These are phyloP conservation scores for mouse (Mus musculus) DNA, from an alignment of 2,113 vertebrate species.

Conservation along the genomic window DNA sequence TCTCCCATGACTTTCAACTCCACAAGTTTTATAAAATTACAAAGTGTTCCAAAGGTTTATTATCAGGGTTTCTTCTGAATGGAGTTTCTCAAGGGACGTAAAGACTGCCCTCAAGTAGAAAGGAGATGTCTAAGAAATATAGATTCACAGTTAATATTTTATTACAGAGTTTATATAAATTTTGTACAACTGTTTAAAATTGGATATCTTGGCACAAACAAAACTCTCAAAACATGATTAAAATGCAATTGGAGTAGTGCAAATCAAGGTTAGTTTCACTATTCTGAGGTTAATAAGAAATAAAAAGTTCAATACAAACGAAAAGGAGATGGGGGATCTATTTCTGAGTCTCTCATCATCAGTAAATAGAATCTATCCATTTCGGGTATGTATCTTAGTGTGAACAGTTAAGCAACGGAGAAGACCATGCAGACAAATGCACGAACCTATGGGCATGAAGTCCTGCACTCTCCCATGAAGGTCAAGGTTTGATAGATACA, in stretches of 20 bases:
- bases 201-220: neutral
- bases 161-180: constrained; percentile 18
- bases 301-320: constrained; percentile 9
- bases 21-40: neutral
- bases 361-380: neutral
- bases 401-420: neutral
- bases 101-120: constrained; percentile 16
- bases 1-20: neutral
- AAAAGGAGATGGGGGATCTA: neutral
- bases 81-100: neutral
- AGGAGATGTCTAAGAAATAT: neutral
- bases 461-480: neutral
- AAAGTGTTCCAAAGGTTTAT: neutral
- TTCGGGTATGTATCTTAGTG: neutral
- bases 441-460: neutral
- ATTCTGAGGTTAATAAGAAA: neutral
- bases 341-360: neutral
- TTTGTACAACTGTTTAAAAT: constrained; percentile 2
- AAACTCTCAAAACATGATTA: neutral
- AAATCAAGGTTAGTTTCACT: constrained; percentile 30
- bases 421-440: neutral
- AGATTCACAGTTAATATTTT: constrained; percentile 2
- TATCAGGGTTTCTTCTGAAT: neutral
- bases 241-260: constrained; percentile 20
- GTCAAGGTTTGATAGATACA: accelerated